Evolutionary conservation across 2,888 invertebrate genomes (phyloP).

Genomic region (Fragum fragum): DNA sequence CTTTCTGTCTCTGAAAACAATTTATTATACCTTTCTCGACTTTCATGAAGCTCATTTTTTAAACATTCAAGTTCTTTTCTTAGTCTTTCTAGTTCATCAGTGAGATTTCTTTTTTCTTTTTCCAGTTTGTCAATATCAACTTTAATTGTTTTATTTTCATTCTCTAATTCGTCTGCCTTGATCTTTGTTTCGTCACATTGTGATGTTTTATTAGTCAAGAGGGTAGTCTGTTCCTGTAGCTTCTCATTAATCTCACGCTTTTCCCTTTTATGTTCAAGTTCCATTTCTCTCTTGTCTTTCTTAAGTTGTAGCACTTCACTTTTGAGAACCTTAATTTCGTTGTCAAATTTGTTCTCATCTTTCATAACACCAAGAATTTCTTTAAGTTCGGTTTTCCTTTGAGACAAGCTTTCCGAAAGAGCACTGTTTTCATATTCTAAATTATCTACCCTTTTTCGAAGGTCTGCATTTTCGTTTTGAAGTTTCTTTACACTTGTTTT

Average conservation of each 20-base stretch:
- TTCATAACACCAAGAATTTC: slow-evolving; percentile 71
- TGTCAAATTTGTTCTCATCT: slow-evolving; percentile 71
- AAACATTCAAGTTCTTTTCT: slow-evolving; percentile 56
- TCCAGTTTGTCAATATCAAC: slow-evolving; percentile 32
- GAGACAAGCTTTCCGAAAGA: slow-evolving; percentile 63
- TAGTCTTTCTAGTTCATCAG: slow-evolving; percentile 49
- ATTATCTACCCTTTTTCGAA: slow-evolving; percentile 63
- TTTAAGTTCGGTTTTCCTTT: slow-evolving; percentile 68
- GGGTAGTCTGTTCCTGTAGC: slow-evolving; percentile 47
- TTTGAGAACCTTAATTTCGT: slow-evolving; percentile 67
- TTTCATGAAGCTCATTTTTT: slow-evolving; percentile 65
- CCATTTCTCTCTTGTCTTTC: slow-evolving; percentile 64
- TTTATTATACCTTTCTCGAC: slow-evolving; percentile 55
- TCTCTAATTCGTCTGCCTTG: slow-evolving; percentile 55
- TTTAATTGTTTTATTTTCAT: slow-evolving; percentile 56
- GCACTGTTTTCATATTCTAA: slow-evolving; percentile 69
- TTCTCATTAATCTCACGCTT: slow-evolving; percentile 55
- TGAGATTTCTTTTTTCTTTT: slow-evolving; percentile 40
- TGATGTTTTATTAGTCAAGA: slow-evolving; percentile 35
- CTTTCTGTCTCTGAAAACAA: slow-evolving; percentile 67
- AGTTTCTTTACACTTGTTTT: slow-evolving; percentile 62
- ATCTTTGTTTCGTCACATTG: slow-evolving; percentile 56
- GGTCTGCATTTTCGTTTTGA: slow-evolving; percentile 48
- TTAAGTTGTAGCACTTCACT: slow-evolving; percentile 55
- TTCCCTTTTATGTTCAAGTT: slow-evolving; percentile 52